These are phyloP conservation scores for Aspidapion aeneum DNA, from an alignment of 2,888 invertebrate genomes.

Conservation along the genomic window DNA sequence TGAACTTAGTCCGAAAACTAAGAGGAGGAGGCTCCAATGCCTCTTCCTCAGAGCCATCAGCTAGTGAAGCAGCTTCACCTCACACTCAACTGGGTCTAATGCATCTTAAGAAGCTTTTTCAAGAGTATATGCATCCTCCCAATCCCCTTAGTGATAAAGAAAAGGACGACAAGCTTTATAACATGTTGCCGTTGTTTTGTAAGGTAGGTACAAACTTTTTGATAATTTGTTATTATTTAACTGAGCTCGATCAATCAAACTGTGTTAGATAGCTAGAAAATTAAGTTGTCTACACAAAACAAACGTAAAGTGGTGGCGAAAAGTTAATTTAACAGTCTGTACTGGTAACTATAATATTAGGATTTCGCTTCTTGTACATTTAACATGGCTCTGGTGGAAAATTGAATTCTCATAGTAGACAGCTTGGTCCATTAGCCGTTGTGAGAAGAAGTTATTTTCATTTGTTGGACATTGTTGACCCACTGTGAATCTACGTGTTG, in stretches of 20 bases:
- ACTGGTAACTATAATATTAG: neutral
- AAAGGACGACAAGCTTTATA: conserved; percentile 90
- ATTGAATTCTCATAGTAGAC: too few species aligned
- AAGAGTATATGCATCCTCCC: conserved; percentile 88
- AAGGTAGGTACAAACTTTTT: conserved; percentile 79
- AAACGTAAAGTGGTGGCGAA: neutral
- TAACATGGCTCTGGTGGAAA: too few species aligned
- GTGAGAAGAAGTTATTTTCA: too few species aligned
- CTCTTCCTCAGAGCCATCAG: conserved; percentile 55
- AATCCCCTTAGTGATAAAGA: conserved; percentile 77
- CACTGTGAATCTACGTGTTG: too few species aligned
- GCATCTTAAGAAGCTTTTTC: conserved; percentile 94
- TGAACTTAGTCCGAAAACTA: conserved; percentile 26
- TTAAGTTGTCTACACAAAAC: too few species aligned
- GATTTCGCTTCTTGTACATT: too few species aligned
- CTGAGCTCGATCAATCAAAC: too few species aligned
- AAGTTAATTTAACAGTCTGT: too few species aligned
- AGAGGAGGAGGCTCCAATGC: conserved; percentile 40
- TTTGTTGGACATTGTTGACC: too few species aligned
- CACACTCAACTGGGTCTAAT: conserved; percentile 89
- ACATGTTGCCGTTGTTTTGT: conserved; percentile 97
- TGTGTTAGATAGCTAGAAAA: too few species aligned
- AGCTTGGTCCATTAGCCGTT: too few species aligned
- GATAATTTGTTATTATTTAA: too few species aligned
- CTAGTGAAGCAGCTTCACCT: conserved; percentile 60